These are phyloP conservation scores for Kryptolebias marmoratus DNA, from an alignment of 2,113 vertebrate genomes.

Conservation along the genomic window DNA sequence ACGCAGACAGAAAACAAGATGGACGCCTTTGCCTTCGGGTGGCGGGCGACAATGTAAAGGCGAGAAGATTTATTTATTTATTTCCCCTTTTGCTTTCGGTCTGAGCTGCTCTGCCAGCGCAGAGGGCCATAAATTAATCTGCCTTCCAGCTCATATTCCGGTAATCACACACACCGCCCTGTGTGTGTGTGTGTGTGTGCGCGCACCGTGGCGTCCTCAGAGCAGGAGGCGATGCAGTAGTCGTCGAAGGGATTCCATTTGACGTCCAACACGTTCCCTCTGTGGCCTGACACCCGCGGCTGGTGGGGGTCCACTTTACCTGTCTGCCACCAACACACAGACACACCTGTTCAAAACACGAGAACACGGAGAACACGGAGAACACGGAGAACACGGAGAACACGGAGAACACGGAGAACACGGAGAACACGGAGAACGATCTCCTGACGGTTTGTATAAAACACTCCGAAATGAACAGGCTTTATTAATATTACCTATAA, in stretches of 20 bases:
- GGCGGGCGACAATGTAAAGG: too few species aligned
- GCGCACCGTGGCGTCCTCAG: conserved; percentile 90
- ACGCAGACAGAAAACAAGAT: too few species aligned
- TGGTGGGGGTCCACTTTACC: conserved; percentile 92
- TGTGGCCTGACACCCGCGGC: conserved; percentile 89
- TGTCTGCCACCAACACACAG: conserved; percentile 77
- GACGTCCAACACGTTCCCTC: conserved; percentile 89
- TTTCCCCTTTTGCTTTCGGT: conserved; percentile 10
- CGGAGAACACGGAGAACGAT: too few species aligned
- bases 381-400: too few species aligned
- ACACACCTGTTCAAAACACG: background rate
- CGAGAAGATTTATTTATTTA: too few species aligned
- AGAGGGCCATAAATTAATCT: conserved; percentile 52
- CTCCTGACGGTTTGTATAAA: background rate
- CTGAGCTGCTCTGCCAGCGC: conserved; percentile 24
- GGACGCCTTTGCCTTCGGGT: too few species aligned
- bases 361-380: background rate
- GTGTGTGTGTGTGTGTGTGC: conserved; percentile 22
- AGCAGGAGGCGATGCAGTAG: conserved; percentile 91
- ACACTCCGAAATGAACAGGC: too few species aligned
- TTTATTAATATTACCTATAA: too few species aligned
- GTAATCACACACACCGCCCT: conserved; percentile 5
- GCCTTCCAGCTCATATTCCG: conserved; percentile 33
- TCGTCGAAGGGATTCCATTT: conserved; percentile 97
- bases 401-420: too few species aligned